phyloP scores from a whole-genome alignment of 2,797 vertebrate genomes.

The Denticeps clupeoides region DNA sequence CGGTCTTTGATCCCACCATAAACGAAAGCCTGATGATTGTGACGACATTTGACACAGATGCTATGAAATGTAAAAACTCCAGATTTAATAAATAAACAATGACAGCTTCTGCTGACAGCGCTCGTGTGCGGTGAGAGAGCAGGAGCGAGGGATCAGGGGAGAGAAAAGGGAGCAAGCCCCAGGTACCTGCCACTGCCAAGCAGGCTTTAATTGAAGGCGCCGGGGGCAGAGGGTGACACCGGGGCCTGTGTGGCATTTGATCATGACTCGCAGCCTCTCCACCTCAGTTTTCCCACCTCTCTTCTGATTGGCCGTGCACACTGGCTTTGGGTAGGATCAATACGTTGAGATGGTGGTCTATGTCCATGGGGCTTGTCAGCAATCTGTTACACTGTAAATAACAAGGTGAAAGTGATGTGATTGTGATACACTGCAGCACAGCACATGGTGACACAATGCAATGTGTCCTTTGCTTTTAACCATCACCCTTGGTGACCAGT shows the following conservation, averaged over 20 bases:
- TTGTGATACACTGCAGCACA: no score
- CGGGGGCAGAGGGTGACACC: background rate
- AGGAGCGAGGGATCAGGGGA: background rate
- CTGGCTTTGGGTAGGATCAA: no score
- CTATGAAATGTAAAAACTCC: background rate
- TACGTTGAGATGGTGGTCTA: no score
- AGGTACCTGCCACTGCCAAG: background rate
- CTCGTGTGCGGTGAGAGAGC: background rate
- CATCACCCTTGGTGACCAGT: no score
- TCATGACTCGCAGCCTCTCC: conserved; percentile 18
- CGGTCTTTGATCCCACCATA: background rate
- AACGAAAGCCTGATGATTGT: background rate
- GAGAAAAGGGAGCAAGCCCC: background rate
- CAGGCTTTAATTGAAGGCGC: conserved; percentile 2
- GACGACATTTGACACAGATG: background rate
- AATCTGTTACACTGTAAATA: no score
- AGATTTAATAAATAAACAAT: background rate
- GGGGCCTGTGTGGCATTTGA: background rate
- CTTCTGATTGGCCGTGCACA: no score
- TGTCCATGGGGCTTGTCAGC: no score
- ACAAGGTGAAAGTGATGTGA: no score
- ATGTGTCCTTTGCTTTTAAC: no score
- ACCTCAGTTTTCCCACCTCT: conserved; percentile 10
- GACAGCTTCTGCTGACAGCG: background rate
- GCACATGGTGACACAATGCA: no score